A percentile compares a stretch with the other conserved stretches of the same genome.
Conservation (phyloP, 2,113 vertebrate species). For the Chelonoidis abingdonii region DNA sequence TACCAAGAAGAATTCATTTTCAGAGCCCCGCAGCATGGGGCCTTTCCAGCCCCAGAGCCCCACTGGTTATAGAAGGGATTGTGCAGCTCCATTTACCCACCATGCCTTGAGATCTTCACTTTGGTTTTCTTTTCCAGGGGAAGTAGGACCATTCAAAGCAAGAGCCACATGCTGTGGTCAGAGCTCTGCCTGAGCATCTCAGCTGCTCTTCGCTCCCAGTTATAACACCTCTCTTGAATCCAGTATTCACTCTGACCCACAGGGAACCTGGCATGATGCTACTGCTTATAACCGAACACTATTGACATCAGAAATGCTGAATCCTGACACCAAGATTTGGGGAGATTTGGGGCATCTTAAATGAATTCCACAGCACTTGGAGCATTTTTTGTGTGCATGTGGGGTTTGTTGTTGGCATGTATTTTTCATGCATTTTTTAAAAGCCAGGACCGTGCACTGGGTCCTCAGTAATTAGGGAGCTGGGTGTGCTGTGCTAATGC, state of each 20-base stretch:
- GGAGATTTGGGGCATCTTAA: slow-evolving; percentile 28
- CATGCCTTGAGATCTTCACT: background rate
- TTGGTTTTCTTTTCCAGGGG: background rate
- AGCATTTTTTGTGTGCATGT: slow-evolving; percentile 21
- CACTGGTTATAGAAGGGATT: background rate
- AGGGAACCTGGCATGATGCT: slow-evolving; percentile 10
- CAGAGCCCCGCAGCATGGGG: background rate
- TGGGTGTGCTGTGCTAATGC: background rate
- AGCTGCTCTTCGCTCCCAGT: slow-evolving; percentile 16
- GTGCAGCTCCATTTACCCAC: background rate
- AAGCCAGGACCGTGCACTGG: slow-evolving; percentile 5
- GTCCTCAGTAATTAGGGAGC: slow-evolving; percentile 2
- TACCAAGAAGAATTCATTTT: too few relatives aligned
- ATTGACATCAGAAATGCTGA: slow-evolving; percentile 39
- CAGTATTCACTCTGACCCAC: background rate
- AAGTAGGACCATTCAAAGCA: background rate
- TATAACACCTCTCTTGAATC: background rate
- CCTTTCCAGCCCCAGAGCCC: background rate
- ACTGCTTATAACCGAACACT: slow-evolving; percentile 24
- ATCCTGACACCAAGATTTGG: slow-evolving; percentile 36
- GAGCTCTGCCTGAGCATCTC: background rate
- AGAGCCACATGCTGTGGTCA: background rate
- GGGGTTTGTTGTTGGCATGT: slow-evolving; percentile 19
- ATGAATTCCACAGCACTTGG: background rate
- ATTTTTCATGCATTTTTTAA: slow-evolving; percentile 19